These are phyloP conservation scores for Cromileptes altivelis DNA, from an alignment of 2,113 vertebrate genomes.

Conservation along the genomic window DNA sequence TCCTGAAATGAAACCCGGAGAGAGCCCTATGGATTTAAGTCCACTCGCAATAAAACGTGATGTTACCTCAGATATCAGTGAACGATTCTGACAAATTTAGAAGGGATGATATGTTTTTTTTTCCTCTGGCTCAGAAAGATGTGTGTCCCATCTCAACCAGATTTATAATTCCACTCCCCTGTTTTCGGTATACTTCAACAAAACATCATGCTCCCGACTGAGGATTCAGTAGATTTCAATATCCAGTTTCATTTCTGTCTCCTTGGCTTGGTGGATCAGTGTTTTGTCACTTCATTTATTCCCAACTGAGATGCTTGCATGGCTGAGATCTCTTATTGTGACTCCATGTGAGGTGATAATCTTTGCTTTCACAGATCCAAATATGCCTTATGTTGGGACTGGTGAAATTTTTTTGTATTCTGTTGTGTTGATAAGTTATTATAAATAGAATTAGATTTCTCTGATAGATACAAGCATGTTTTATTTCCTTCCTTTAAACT, in stretches of 20 bases:
- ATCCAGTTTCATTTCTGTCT: background rate
- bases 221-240: background rate
- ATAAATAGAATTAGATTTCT: background rate
- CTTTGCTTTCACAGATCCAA: background rate
- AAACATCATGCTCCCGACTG: background rate
- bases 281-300: constrained; percentile 27
- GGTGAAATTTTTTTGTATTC: background rate
- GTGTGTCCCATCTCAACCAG: background rate
- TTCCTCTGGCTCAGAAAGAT: background rate
- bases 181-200: background rate
- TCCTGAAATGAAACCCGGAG: constrained; percentile 19
- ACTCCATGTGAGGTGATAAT: constrained; percentile 12
- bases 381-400: no score
- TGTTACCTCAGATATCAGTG: background rate
- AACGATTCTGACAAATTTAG: background rate
- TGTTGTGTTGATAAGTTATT: background rate
- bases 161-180: background rate
- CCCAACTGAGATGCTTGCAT: background rate
- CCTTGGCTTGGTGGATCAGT: background rate
- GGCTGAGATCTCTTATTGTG: background rate
- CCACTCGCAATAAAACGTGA: background rate
- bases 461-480: background rate
- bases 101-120: background rate
- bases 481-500: no score
- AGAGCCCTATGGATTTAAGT: background rate